Conservation (phyloP, 2,797 vertebrate species). For the Lepilemur ruficaudatus region DNA sequence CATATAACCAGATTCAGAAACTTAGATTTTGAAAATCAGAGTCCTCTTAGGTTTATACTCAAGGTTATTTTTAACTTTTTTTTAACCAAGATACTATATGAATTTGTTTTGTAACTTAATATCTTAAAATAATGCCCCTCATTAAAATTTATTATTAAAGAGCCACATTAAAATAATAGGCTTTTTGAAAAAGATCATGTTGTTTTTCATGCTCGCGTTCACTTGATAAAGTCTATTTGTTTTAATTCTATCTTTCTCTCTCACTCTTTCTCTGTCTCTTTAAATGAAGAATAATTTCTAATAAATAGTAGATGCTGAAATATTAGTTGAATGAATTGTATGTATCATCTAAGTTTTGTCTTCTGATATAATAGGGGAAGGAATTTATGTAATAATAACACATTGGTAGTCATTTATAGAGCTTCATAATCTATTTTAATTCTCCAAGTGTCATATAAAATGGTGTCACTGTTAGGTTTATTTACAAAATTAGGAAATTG, state of each 20-base stretch:
- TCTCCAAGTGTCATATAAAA: neutral
- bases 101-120: neutral
- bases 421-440: neutral
- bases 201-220: neutral
- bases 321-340: neutral
- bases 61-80: neutral
- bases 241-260: neutral
- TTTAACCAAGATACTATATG: neutral
- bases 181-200: neutral
- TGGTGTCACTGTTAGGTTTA: neutral
- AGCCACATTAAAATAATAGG: neutral
- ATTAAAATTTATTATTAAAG: slow-evolving; percentile 12
- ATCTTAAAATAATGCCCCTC: neutral
- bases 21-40: neutral
- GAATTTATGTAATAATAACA: neutral
- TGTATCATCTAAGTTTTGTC: neutral
- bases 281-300: neutral
- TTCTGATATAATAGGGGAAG: neutral
- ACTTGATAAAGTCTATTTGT: neutral
- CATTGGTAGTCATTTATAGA: neutral
- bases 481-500: neutral
- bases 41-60: neutral
- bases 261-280: neutral
- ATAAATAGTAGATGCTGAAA: neutral
- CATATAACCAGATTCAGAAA: neutral